Evolutionary conservation across 2,888 invertebrate species (phyloP).

Genomic region (Sinohyriopsis cumingii): DNA sequence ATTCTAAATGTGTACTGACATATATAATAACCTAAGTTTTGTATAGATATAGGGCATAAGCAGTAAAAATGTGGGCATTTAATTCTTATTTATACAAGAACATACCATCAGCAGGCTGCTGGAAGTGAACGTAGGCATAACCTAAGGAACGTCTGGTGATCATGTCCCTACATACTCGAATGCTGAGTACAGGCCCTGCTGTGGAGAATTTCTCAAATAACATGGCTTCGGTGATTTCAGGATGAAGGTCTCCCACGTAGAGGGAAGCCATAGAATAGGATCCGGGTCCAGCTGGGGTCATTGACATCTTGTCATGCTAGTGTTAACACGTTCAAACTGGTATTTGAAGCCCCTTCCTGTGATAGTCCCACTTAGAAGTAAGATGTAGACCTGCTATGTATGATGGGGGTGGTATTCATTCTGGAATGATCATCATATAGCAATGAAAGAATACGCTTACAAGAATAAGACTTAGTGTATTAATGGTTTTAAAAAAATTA

Average conservation of each 20-base stretch:
- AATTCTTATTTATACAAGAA: not conserved
- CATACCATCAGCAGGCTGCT: slow-evolving; percentile 99
- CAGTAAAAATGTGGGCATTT: too few relatives aligned
- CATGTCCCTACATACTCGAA: slow-evolving; percentile 98
- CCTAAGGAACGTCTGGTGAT: slow-evolving; percentile 97
- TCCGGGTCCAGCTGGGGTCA: slow-evolving; percentile 48
- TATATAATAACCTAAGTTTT: too few relatives aligned
- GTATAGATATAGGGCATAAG: too few relatives aligned
- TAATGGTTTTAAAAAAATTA: too few relatives aligned
- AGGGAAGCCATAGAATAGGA: slow-evolving; percentile 83
- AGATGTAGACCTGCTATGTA: too few relatives aligned
- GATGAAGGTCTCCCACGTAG: slow-evolving; percentile 98
- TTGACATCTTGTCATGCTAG: slow-evolving; percentile 14
- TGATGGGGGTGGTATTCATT: slow-evolving; percentile 4
- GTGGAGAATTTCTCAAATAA: slow-evolving; percentile 99
- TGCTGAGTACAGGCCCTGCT: slow-evolving; percentile 98
- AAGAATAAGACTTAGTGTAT: too few relatives aligned
- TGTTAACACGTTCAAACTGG: slow-evolving; percentile 7
- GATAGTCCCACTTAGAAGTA: too few relatives aligned
- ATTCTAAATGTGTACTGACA: too few relatives aligned
- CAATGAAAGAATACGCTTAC: too few relatives aligned
- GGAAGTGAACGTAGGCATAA: slow-evolving; percentile 99
- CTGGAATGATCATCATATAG: slow-evolving; percentile 7
- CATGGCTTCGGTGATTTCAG: slow-evolving; percentile 98
- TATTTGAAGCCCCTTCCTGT: not conserved